These are phyloP conservation scores for Leucopsar rothschildi DNA, from an alignment of 2,113 vertebrate species.

Conservation along the genomic window DNA sequence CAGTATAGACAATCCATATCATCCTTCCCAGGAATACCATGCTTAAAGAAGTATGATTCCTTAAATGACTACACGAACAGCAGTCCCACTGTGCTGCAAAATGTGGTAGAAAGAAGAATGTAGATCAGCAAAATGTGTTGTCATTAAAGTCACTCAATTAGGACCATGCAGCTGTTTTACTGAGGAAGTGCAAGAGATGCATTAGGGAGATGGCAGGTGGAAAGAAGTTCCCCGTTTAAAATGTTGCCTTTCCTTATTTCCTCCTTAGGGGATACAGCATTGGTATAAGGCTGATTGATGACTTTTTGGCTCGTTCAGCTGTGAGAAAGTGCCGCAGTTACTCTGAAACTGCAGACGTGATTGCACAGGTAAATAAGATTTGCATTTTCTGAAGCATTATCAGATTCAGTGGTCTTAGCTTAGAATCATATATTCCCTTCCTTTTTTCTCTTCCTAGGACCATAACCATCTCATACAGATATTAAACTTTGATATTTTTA, in stretches of 20 bases:
- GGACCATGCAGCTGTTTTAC: neutral
- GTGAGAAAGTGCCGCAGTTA: constrained; percentile 78
- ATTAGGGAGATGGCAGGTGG: neutral
- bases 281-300: constrained; percentile 76
- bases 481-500: neutral
- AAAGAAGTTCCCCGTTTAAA: neutral
- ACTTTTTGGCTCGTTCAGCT: constrained; percentile 77
- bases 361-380: constrained; percentile 75
- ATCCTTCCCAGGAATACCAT: neutral
- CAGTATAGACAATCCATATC: neutral
- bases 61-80: neutral
- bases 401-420: neutral
- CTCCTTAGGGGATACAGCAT: constrained; percentile 74
- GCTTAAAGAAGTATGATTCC: neutral
- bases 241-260: neutral
- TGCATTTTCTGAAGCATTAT: neutral
- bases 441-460: neutral
- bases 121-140: neutral
- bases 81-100: neutral
- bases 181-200: neutral
- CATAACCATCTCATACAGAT: neutral
- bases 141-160: neutral
- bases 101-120: neutral
- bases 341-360: constrained; percentile 75
- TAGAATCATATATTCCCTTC: neutral